phyloP scores from a whole-genome alignment of 2,797 vertebrate genomes.

The Apogon hyalosoma region DNA sequence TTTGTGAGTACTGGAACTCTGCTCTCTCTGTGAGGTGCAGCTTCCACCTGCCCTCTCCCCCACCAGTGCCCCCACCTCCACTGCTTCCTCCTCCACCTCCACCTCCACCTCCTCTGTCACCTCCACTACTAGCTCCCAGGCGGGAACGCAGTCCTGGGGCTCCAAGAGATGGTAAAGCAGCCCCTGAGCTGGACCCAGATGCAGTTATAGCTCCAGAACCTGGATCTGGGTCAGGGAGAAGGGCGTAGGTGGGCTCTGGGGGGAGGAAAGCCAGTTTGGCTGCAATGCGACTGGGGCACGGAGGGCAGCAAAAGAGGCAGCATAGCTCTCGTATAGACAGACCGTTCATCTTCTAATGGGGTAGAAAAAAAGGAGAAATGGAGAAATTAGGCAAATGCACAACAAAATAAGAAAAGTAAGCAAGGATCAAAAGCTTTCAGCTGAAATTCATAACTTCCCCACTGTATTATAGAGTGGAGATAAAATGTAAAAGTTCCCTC shows the following conservation, averaged over 20 bases:
- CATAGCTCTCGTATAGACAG: conserved; percentile 95
- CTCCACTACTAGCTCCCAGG: conserved; percentile 60
- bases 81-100: conserved; percentile 6
- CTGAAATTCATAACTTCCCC: conserved; percentile 7
- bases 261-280: conserved; percentile 98
- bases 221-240: conserved; percentile 87
- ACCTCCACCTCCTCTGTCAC: conserved; percentile 56
- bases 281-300: conserved; percentile 94
- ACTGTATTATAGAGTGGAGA: background rate
- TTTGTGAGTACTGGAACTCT: conserved; percentile 95
- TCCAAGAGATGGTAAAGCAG: conserved; percentile 67
- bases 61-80: conserved; percentile 32
- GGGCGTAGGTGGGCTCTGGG: conserved; percentile 93
- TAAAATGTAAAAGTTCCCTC: too few relatives aligned
- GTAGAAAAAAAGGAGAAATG: conserved; percentile 42
- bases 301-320: conserved; percentile 96
- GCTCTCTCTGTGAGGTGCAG: conserved; percentile 93
- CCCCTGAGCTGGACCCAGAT: conserved; percentile 58
- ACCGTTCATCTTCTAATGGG: conserved; percentile 90
- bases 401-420: background rate
- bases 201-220: conserved; percentile 61
- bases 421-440: conserved; percentile 4
- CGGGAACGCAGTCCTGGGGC: conserved; percentile 81
- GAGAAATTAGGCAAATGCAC: conserved; percentile 11
- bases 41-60: conserved; percentile 88